Conservation (phyloP, 2,113 vertebrate genomes). For the Echinops telfairi region DNA sequence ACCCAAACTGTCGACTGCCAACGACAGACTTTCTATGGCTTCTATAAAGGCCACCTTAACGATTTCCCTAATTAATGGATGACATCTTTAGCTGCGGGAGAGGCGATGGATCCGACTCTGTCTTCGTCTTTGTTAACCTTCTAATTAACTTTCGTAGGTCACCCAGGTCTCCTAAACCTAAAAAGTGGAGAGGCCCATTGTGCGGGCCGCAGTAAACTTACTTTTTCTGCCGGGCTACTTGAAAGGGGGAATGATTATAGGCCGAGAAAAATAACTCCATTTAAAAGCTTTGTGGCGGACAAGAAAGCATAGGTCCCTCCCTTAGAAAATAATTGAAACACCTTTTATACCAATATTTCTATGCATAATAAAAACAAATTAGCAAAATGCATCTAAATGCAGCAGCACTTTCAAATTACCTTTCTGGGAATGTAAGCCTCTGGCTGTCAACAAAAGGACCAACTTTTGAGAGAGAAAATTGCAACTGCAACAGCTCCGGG, state of each 20-base stretch:
- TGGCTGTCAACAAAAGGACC: slow-evolving; percentile 83
- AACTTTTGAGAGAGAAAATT: slow-evolving; percentile 81
- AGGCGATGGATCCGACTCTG: slow-evolving; percentile 99
- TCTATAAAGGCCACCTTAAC: slow-evolving; percentile 99
- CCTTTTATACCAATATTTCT: slow-evolving; percentile 92
- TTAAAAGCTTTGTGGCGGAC: slow-evolving; percentile 96
- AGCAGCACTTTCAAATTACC: slow-evolving; percentile 84
- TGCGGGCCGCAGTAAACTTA: slow-evolving; percentile 99
- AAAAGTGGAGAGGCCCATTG: slow-evolving; percentile 99
- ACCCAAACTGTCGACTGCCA: slow-evolving; percentile 99
- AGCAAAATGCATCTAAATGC: slow-evolving; percentile 89
- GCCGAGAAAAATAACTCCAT: slow-evolving; percentile 99
- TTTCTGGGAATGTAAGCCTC: slow-evolving; percentile 83
- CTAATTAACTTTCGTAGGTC: slow-evolving; percentile 99
- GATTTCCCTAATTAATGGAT: slow-evolving; percentile 99
- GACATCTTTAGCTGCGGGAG: slow-evolving; percentile 99
- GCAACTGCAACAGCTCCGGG: slow-evolving; percentile 82
- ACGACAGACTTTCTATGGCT: slow-evolving; percentile 97
- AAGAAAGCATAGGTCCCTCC: slow-evolving; percentile 97
- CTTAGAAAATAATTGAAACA: slow-evolving; percentile 92
- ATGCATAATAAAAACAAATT: slow-evolving; percentile 90
- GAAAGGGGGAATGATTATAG: slow-evolving; percentile 98
- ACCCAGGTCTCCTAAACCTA: slow-evolving; percentile 99
- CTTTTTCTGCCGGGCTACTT: slow-evolving; percentile 99
- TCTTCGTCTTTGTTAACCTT: slow-evolving; percentile 99